phyloP scores from a whole-genome alignment of 2,888 invertebrate species.

The Lochmaea crataegi region DNA sequence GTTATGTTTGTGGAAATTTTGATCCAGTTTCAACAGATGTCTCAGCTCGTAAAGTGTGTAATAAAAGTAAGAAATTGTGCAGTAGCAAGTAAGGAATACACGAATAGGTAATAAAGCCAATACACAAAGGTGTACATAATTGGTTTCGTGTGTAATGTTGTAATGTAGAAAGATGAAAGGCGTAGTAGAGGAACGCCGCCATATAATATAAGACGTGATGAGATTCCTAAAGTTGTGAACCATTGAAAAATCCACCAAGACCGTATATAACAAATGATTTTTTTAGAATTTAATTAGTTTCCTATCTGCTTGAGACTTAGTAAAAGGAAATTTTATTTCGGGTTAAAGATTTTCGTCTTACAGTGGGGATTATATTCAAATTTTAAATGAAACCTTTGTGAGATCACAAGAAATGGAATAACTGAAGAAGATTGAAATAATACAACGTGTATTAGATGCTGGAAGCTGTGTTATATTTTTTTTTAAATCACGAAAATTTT shows the following conservation, averaged over 20 bases:
- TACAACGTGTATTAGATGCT: not conserved
- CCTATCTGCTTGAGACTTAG: constrained; percentile 38
- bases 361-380: constrained; percentile 39
- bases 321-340: constrained; percentile 38
- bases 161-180: constrained; percentile 65
- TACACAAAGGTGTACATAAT: constrained; percentile 65
- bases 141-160: constrained; percentile 65
- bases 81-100: constrained; percentile 33
- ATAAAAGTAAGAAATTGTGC: constrained; percentile 31
- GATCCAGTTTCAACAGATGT: constrained; percentile 12
- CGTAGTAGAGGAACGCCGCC: constrained; percentile 57
- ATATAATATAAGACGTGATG: constrained; percentile 63
- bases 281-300: constrained; percentile 52
- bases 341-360: constrained; percentile 38
- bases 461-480: not conserved
- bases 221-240: constrained; percentile 57
- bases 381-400: constrained; percentile 37
- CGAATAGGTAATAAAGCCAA: constrained; percentile 59
- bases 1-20: not conserved
- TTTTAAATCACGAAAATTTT: too few relatives aligned
- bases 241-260: constrained; percentile 50
- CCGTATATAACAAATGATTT: constrained; percentile 49
- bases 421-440: constrained; percentile 17
- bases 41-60: constrained; percentile 23
- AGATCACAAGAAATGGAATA: constrained; percentile 25